Conservation (phyloP, 2,113 vertebrate species). For the Anguilla rostrata region DNA sequence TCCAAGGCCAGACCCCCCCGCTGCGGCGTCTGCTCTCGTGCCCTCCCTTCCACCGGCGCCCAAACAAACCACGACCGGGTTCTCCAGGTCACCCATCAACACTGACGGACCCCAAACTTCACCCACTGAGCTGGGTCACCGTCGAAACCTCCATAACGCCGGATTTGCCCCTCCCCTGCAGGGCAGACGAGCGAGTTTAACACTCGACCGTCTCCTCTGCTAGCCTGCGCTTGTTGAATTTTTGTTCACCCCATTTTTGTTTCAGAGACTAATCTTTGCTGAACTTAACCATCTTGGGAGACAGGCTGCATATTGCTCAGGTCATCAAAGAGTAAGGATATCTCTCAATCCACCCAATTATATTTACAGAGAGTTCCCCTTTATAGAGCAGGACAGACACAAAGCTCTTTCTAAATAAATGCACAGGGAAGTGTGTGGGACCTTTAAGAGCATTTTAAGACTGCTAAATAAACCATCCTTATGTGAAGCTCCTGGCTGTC, state of each 20-base stretch:
- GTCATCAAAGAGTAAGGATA: background rate
- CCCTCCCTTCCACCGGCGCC: conserved; percentile 10
- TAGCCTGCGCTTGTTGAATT: background rate
- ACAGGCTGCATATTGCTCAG: background rate
- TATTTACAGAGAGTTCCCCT: background rate
- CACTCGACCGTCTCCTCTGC: background rate
- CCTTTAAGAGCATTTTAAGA: background rate
- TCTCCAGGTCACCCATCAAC: conserved; percentile 20
- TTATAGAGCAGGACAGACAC: background rate
- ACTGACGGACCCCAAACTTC: background rate
- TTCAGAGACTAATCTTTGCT: background rate
- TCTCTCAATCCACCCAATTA: background rate
- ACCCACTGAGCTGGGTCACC: conserved; percentile 19
- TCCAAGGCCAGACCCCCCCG: background rate
- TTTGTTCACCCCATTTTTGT: background rate
- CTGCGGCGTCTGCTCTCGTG: conserved; percentile 17
- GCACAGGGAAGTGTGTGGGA: background rate
- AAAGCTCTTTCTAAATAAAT: background rate
- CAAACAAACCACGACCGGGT: conserved; percentile 20
- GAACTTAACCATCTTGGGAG: background rate
- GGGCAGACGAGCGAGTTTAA: background rate
- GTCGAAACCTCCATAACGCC: background rate
- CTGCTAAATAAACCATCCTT: background rate
- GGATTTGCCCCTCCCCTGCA: background rate
- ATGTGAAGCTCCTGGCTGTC: background rate